These are phyloP conservation scores for Australoheros facetus DNA, from an alignment of 2,797 vertebrate genomes.

Conservation along the genomic window DNA sequence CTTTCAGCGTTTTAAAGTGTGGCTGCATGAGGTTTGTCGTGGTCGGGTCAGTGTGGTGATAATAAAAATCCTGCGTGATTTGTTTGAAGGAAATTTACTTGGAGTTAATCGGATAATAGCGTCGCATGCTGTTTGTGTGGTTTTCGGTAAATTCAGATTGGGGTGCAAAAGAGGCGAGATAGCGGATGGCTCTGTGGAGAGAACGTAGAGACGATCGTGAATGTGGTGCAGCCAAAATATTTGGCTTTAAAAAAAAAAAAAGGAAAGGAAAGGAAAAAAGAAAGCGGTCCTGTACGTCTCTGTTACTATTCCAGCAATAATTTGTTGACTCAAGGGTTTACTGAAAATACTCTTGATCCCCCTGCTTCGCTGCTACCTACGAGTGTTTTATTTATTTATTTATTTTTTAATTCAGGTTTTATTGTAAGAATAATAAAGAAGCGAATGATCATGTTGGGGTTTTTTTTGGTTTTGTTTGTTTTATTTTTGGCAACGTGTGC, in stretches of 20 bases:
- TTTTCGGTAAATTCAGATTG: slow-evolving; percentile 30
- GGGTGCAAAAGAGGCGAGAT: slow-evolving; percentile 13
- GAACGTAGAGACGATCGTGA: neutral
- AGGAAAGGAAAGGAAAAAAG: too few species aligned
- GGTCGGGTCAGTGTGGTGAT: slow-evolving; percentile 27
- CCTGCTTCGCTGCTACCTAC: neutral
- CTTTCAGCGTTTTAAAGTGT: slow-evolving; percentile 62
- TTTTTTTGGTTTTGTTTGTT: neutral
- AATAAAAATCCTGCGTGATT: slow-evolving; percentile 7
- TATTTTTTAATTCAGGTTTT: neutral
- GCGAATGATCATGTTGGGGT: neutral
- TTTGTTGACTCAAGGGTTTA: slow-evolving; percentile 1
- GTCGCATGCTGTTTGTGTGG: slow-evolving; percentile 31
- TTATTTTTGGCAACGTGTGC: neutral
- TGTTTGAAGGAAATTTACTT: slow-evolving; percentile 21
- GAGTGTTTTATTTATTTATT: neutral
- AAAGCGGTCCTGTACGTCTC: neutral
- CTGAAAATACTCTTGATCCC: neutral
- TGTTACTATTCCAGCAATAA: slow-evolving; percentile 1
- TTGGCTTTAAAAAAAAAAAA: too few species aligned
- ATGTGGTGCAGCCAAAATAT: slow-evolving; percentile 7
- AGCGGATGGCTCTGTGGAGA: slow-evolving; percentile 6
- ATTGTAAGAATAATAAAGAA: slow-evolving; percentile 34
- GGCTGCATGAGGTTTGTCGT: slow-evolving; percentile 69
- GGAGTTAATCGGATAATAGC: slow-evolving; percentile 10